Evolutionary conservation across 2,113 vertebrate species (phyloP).

Genomic region (Butorides virescens): DNA sequence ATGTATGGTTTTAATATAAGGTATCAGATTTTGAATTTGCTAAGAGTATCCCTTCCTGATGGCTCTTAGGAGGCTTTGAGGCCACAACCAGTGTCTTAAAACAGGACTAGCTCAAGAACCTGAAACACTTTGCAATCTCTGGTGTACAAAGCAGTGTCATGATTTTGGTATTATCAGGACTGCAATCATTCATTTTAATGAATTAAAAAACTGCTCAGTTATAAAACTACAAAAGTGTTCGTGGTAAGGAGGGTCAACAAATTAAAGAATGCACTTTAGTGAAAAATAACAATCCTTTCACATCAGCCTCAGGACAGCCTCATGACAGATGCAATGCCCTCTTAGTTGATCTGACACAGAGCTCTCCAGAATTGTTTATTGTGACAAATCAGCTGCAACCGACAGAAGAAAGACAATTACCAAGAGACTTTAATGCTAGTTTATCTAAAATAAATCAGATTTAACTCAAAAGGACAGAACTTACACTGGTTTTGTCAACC

Average conservation of each 20-base stretch:
- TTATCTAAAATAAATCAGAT: slow-evolving; percentile 15
- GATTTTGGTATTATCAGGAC: neutral
- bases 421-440: neutral
- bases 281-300: neutral
- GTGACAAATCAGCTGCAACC: neutral
- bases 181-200: neutral
- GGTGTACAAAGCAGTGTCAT: neutral
- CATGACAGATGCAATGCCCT: neutral
- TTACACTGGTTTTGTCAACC: neutral
- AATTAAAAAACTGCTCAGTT: neutral
- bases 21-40: neutral
- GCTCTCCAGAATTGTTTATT: neutral
- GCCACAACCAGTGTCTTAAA: neutral
- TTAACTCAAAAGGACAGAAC: neutral
- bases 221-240: neutral
- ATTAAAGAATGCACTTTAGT: neutral
- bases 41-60: neutral
- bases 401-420: neutral
- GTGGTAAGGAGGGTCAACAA: neutral
- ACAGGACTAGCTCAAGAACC: neutral
- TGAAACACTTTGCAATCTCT: neutral
- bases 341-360: neutral
- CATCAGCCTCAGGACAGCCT: neutral
- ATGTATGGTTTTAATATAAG: neutral
- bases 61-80: neutral